Percentiles rank a stretch among this genome's conserved stretches.
phyloP scores from a whole-genome alignment of 92 coral and sea anemone genomes.

The Phenganax stokvisi region DNA sequence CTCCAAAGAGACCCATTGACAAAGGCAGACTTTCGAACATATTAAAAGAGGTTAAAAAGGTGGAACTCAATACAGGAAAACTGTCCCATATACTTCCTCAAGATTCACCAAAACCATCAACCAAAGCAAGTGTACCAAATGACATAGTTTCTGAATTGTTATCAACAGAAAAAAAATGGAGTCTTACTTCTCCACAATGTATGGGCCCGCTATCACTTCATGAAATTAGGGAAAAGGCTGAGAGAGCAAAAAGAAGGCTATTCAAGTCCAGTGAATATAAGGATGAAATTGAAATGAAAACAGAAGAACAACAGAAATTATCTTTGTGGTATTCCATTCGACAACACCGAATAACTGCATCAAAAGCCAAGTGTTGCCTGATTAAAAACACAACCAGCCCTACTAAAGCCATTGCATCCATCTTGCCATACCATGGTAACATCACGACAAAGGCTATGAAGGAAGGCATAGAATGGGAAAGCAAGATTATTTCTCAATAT shows the following conservation, averaged over 20 bases:
- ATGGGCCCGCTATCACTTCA: neutral
- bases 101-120: neutral
- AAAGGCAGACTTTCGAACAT: neutral
- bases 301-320: slow-evolving; percentile 20
- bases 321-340: neutral
- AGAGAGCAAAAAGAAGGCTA: slow-evolving; percentile 24
- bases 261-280: slow-evolving; percentile 28
- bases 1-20: neutral
- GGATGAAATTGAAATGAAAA: slow-evolving; percentile 24
- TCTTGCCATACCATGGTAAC: neutral
- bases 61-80: neutral
- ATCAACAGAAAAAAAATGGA: neutral
- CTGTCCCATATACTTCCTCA: slow-evolving; percentile 23
- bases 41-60: neutral
- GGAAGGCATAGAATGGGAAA: slow-evolving; percentile 19
- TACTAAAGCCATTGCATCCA: slow-evolving; percentile 2
- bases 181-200: neutral
- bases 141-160: neutral
- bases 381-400: too few species aligned
- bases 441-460: slow-evolving; percentile 10
- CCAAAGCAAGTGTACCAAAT: neutral
- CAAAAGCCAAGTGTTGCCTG: neutral
- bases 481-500: neutral
- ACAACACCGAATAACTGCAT: slow-evolving; percentile 1
- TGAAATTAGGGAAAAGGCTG: slow-evolving; percentile 13